Evolutionary conservation across 2,113 vertebrate genomes (phyloP).

Genomic region (Montifringilla adamsi): DNA sequence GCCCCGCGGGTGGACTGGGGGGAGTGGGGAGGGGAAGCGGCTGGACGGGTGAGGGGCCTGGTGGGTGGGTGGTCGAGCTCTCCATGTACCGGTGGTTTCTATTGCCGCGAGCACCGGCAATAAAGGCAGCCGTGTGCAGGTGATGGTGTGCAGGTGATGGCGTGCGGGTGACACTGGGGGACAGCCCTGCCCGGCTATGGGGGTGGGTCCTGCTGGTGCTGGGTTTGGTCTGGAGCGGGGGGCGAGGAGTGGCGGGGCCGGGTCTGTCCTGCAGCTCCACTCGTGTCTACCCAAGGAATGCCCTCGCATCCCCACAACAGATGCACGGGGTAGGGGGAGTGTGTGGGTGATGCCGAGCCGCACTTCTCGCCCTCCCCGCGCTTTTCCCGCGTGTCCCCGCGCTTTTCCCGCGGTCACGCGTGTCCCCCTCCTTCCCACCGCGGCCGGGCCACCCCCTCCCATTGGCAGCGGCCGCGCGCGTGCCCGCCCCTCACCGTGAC

Average conservation of each 20-base stretch:
- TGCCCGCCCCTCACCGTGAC: background rate
- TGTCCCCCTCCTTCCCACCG: background rate
- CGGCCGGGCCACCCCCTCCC: background rate
- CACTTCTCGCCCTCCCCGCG: too few species aligned
- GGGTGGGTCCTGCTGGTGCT: too few species aligned
- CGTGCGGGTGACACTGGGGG: background rate
- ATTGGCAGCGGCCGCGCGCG: background rate
- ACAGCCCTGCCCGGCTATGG: too few species aligned
- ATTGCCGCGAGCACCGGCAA: background rate
- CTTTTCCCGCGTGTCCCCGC: background rate
- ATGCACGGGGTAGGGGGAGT: rapidly evolving
- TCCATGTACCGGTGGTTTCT: background rate
- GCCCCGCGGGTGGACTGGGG: background rate
- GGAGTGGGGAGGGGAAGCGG: background rate
- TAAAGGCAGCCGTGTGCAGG: background rate
- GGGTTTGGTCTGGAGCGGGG: background rate
- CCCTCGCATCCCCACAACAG: background rate
- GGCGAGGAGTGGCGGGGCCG: too few species aligned
- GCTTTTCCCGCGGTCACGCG: background rate
- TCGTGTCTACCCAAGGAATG: background rate
- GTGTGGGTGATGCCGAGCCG: background rate
- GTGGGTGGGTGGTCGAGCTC: background rate
- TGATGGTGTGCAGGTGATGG: background rate
- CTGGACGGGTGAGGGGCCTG: background rate
- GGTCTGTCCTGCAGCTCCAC: background rate